Conservation (phyloP, 2,888 invertebrate species). For the Alitta virens region DNA sequence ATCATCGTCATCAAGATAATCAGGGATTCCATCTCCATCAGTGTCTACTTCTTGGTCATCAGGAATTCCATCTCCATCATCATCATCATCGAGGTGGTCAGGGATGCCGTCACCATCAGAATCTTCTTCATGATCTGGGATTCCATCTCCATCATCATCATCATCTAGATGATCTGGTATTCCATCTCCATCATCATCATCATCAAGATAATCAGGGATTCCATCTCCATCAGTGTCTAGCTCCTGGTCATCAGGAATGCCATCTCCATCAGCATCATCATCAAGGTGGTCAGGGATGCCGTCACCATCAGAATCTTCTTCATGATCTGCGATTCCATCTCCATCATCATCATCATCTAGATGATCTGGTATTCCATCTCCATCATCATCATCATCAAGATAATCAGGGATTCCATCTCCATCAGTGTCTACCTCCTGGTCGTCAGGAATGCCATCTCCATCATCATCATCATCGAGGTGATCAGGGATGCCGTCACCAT, state of each 20-base stretch:
- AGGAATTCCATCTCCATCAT: no score
- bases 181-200: conserved; percentile 20
- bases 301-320: conserved; percentile 29
- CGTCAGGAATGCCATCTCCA: conserved; percentile 44
- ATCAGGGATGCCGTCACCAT: conserved; percentile 34
- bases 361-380: conserved; percentile 29
- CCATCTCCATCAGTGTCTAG: conserved; percentile 29
- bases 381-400: conserved; percentile 33
- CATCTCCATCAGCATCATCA: conserved; percentile 35
- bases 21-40: no score
- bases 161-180: conserved; percentile 30
- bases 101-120: conserved; percentile 23
- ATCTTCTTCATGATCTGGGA: conserved; percentile 32
- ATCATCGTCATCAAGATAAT: no score
- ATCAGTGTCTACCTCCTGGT: conserved; percentile 37
- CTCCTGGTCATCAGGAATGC: conserved; percentile 30
- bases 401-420: conserved; percentile 52
- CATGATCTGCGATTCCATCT: conserved; percentile 30
- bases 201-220: conserved; percentile 36
- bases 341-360: conserved; percentile 27
- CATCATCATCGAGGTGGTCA: conserved; percentile 25
- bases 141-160: conserved; percentile 48
- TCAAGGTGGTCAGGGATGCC: conserved; percentile 14
- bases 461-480: conserved; percentile 20
- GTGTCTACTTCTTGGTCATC: no score